Percentiles rank a stretch among this genome's conserved stretches.
Evolutionary conservation across 2,113 vertebrate species (phyloP).

Genomic region (western clawed frog (Xenopus tropicalis)): UCB_Xtro_10.0 CM004448.2:46310501-46311000

Average conservation of each 20-base stretch:
- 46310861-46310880: no score
- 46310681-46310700: neutral
- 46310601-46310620: slow-evolving; percentile 1
- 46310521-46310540: slow-evolving; percentile 1
- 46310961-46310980: no score
- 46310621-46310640: slow-evolving; percentile 5
- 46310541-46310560: slow-evolving; percentile 11
- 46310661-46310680: slow-evolving; percentile 19
- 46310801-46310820: neutral
- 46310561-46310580: slow-evolving; percentile 10
- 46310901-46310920: no score
- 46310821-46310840: no score
- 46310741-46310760: neutral
- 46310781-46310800: neutral
- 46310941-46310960: no score
- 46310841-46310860: no score
- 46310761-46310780: neutral
- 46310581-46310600: slow-evolving; percentile 27
- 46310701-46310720: neutral
- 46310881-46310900: no score
- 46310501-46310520: slow-evolving; percentile 21
- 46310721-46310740: neutral
- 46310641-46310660: neutral
- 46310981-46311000: no score
- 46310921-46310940: no score